These are phyloP conservation scores for Archaeoteleia sp. DNA, from an alignment of 2,888 invertebrate genomes.

Conservation along the genomic window DNA sequence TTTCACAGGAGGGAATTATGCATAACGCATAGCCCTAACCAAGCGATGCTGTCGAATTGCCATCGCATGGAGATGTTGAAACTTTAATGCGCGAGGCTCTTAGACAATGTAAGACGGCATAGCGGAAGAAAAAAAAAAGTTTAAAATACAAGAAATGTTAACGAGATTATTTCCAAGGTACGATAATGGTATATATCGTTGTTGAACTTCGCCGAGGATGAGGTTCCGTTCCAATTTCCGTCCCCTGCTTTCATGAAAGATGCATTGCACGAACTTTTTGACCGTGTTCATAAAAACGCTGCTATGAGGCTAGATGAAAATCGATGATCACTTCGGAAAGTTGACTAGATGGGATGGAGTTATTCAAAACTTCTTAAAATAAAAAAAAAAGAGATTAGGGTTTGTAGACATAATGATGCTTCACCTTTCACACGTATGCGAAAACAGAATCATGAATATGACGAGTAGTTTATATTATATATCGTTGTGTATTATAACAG, in stretches of 20 bases:
- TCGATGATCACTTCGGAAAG: conserved; percentile 50
- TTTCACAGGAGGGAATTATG: conserved; percentile 26
- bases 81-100: conserved; percentile 30
- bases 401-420: too few relatives aligned
- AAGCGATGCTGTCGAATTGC: conserved; percentile 22
- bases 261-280: conserved; percentile 52
- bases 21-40: conserved; percentile 32
- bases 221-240: conserved; percentile 51
- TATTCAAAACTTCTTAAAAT: neutral
- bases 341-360: conserved; percentile 29
- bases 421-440: too few relatives aligned
- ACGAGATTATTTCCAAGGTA: conserved; percentile 38
- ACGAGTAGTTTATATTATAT: too few relatives aligned
- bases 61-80: conserved; percentile 6
- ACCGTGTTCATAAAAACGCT: conserved; percentile 49
- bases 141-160: conserved; percentile 18
- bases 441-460: too few relatives aligned
- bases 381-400: too few relatives aligned
- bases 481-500: too few relatives aligned
- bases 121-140: conserved; percentile 1
- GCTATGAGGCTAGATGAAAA: conserved; percentile 45
- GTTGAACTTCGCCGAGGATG: conserved; percentile 41
- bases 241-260: conserved; percentile 46
- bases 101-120: neutral
- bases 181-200: conserved; percentile 11